Conservation (phyloP, 2,888 invertebrate genomes). For the Acronicta alni region DNA sequence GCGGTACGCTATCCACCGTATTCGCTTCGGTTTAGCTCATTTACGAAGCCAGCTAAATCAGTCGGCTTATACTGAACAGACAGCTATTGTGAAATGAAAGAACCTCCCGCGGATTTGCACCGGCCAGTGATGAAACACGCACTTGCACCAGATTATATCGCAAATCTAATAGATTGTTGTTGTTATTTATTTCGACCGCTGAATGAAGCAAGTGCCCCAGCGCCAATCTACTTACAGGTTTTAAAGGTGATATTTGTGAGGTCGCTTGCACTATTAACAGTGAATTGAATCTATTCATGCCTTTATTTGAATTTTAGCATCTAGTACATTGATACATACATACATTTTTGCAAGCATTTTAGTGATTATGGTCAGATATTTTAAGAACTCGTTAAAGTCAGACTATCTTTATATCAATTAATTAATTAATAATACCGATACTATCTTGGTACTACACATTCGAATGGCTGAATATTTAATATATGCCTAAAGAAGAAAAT, state of each 20-base stretch:
- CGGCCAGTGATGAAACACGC: conserved; percentile 72
- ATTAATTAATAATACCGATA: conserved; percentile 5
- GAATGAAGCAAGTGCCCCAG: conserved; percentile 63
- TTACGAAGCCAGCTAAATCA: conserved; percentile 76
- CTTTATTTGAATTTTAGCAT: conserved; percentile 3
- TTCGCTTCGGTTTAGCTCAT: conserved; percentile 76
- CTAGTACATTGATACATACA: neutral
- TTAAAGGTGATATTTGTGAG: conserved; percentile 38
- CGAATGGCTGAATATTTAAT: conserved; percentile 42
- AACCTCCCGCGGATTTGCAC: conserved; percentile 76
- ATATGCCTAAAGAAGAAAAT: conserved; percentile 21
- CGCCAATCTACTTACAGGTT: conserved; percentile 40
- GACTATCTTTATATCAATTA: conserved; percentile 16
- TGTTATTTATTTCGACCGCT: conserved; percentile 66
- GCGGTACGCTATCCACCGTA: conserved; percentile 69
- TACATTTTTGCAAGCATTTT: conserved; percentile 3
- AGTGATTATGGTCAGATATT: conserved; percentile 9
- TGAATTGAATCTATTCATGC: conserved; percentile 5
- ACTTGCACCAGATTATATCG: conserved; percentile 75
- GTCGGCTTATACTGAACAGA: conserved; percentile 69
- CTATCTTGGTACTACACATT: conserved; percentile 44
- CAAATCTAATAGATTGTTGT: conserved; percentile 71
- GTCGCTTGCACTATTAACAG: conserved; percentile 29
- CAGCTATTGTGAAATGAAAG: conserved; percentile 71
- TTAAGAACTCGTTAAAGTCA: conserved; percentile 11